phyloP scores from a whole-genome alignment of 2,888 invertebrate genomes.

The Callyntrura guangdongensis region DNA sequence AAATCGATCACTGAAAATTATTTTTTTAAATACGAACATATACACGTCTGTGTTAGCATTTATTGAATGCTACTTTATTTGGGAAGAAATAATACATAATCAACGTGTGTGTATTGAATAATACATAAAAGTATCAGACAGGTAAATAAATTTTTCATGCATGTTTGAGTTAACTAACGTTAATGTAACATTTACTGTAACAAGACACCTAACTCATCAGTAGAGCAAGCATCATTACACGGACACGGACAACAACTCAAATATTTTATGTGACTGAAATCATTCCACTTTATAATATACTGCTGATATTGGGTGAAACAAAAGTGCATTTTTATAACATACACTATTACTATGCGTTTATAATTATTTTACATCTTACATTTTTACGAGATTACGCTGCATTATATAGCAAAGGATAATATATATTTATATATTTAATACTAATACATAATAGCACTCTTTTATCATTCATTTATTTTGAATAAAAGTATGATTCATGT shows the following conservation, averaged over 20 bases:
- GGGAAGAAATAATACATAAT: too few species aligned
- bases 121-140: not conserved
- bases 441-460: not conserved
- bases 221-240: conserved; percentile 13
- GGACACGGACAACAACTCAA: not conserved
- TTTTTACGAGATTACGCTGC: not conserved
- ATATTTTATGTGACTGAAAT: conserved; percentile 20
- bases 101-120: too few species aligned
- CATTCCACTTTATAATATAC: not conserved
- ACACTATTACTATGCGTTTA: not conserved
- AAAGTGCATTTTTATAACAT: conserved; percentile 29
- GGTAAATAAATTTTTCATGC: conserved; percentile 3
- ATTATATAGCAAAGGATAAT: not conserved
- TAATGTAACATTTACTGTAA: not conserved
- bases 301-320: not conserved
- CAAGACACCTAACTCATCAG: not conserved
- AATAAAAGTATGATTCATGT: not conserved
- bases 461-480: not conserved
- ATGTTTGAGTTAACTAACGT: not conserved
- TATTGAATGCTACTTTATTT: too few species aligned
- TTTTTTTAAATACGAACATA: too few species aligned
- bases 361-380: not conserved
- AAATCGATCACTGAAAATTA: too few species aligned
- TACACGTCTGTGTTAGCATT: too few species aligned
- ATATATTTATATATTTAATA: not conserved